Conservation (phyloP, 1,140 invertebrate genomes). For the Danaus melanippus region DNA sequence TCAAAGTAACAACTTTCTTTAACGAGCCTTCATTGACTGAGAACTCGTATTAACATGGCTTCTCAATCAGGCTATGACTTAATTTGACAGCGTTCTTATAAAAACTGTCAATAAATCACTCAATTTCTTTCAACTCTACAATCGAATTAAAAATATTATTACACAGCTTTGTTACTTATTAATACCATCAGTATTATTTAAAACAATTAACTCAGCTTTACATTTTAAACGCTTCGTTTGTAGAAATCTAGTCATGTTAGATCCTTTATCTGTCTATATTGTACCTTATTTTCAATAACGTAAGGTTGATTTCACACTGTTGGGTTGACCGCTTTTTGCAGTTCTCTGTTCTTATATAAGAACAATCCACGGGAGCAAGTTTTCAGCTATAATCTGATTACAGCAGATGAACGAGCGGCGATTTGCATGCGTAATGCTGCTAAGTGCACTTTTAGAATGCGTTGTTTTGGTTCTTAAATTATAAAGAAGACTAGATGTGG, state of each 20-base stretch:
- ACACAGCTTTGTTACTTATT: conserved; percentile 7
- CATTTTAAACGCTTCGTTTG: conserved; percentile 1
- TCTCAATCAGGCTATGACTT: too few species aligned
- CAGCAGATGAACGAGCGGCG: conserved; percentile 38
- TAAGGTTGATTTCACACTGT: conserved; percentile 2
- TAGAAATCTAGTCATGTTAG: background rate
- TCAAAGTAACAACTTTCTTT: too few species aligned
- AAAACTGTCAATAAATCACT: too few species aligned
- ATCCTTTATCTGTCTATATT: background rate
- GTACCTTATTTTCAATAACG: too few species aligned
- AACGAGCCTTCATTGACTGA: too few species aligned
- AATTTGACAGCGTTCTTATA: too few species aligned
- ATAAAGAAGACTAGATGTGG: conserved; percentile 7
- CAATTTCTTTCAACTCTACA: too few species aligned
- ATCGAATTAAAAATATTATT: too few species aligned
- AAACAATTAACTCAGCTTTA: conserved; percentile 3
- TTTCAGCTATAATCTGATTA: conserved; percentile 44
- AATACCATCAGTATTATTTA: background rate
- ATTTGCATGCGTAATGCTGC: conserved; percentile 49
- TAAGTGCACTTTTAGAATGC: conserved; percentile 45
- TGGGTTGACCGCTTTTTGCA: background rate
- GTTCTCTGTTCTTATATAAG: conserved; percentile 25
- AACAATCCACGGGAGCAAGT: conserved; percentile 26
- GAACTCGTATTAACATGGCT: too few species aligned
- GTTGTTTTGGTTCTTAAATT: conserved; percentile 19